Percentiles rank a stretch among this genome's conserved stretches.
phyloP scores from a whole-genome alignment of 2,113 vertebrate species.

The Passerina amoena region DNA sequence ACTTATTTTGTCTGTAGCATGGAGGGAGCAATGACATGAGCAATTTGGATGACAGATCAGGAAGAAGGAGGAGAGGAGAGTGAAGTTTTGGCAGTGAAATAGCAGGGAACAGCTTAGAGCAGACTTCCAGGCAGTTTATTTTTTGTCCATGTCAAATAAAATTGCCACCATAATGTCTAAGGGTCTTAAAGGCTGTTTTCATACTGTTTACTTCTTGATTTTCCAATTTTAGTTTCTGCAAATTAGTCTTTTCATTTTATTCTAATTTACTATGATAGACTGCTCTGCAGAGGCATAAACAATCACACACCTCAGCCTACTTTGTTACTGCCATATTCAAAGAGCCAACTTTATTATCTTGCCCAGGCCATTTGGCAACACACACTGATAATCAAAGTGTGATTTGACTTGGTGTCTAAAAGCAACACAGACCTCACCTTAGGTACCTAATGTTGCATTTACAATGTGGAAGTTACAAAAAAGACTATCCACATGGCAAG shows the following conservation, averaged over 20 bases:
- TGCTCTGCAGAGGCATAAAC: background rate
- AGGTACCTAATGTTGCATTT: background rate
- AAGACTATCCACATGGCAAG: background rate
- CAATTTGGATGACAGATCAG: background rate
- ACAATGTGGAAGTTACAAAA: background rate
- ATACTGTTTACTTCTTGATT: background rate
- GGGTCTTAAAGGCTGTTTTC: background rate
- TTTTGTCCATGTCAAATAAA: background rate
- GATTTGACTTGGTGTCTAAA: background rate
- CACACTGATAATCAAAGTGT: background rate
- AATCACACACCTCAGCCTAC: background rate
- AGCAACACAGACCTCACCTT: background rate
- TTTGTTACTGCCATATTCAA: background rate
- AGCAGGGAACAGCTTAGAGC: background rate
- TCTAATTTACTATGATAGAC: background rate
- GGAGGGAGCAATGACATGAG: background rate
- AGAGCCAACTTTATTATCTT: background rate
- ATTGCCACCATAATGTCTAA: background rate
- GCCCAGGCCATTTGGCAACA: background rate
- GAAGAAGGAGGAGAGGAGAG: background rate
- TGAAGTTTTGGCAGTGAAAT: background rate
- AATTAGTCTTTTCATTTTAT: background rate
- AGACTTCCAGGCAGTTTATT: background rate
- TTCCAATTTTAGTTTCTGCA: background rate
- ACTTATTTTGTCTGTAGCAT: background rate